Percentiles rank a stretch among this genome's conserved stretches.
phyloP scores from a whole-genome alignment of 2,797 vertebrate species.

The Chelonia mydas region DNA sequence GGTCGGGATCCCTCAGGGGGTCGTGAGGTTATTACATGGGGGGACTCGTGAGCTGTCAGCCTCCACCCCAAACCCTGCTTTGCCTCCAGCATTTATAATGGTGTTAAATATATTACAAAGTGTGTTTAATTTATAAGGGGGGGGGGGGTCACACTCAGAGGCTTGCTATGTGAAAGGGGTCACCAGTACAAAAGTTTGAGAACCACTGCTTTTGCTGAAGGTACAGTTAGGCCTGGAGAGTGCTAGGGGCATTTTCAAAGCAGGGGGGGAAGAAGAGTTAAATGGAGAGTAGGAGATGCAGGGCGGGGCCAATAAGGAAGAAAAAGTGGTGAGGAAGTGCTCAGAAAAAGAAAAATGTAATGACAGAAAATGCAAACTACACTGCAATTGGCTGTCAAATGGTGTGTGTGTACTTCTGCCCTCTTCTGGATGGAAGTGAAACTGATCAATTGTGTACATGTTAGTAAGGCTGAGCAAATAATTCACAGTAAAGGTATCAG shows the following conservation, averaged over 20 bases:
- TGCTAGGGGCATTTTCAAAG: neutral
- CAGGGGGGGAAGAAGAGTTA: neutral
- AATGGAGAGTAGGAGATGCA: neutral
- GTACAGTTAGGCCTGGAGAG: neutral
- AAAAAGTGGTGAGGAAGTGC: neutral
- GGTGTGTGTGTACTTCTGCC: neutral
- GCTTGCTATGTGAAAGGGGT: too few relatives aligned
- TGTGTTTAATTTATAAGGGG: too few relatives aligned
- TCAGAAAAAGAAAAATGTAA: neutral
- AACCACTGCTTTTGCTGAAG: neutral
- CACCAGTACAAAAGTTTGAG: too few relatives aligned
- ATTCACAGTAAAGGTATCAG: neutral
- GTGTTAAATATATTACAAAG: too few relatives aligned
- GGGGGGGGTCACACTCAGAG: too few relatives aligned
- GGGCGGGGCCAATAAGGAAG: neutral
- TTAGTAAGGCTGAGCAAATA: neutral
- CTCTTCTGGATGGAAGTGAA: neutral
- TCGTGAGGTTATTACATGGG: too few relatives aligned
- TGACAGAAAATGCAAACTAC: neutral
- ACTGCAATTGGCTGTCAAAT: neutral
- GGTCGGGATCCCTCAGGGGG: too few relatives aligned
- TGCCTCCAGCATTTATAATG: too few relatives aligned
- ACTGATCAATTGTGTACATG: neutral
- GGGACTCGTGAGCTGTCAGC: too few relatives aligned
- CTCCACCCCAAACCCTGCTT: too few relatives aligned